Conservation (phyloP, 2,113 vertebrate species). For the Hemiprocne comata region DNA sequence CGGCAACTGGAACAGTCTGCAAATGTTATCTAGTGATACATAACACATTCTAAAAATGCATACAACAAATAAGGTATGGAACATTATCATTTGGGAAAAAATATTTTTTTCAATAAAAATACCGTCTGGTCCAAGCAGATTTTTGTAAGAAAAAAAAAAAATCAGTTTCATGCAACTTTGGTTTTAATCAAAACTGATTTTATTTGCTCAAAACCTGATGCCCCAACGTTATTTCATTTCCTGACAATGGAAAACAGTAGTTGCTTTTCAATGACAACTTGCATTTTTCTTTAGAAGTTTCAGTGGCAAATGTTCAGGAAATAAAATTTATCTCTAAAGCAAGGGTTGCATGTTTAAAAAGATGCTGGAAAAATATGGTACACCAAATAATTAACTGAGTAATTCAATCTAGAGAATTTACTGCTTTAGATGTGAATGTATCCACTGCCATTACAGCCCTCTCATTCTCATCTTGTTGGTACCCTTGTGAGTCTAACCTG, state of each 20-base stretch:
- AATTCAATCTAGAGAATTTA: not conserved
- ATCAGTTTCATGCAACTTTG: not conserved
- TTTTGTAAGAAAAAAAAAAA: not conserved
- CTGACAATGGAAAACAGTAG: not conserved
- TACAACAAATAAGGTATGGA: constrained; percentile 47
- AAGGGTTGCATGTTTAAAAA: not conserved
- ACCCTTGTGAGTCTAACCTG: not conserved
- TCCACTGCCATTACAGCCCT: not conserved
- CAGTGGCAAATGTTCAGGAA: not conserved
- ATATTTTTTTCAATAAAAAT: not conserved
- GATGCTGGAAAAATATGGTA: not conserved
- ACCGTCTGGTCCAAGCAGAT: not conserved
- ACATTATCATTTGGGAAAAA: not conserved
- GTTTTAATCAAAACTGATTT: not conserved
- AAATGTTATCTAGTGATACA: constrained; percentile 45
- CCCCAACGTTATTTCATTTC: not conserved
- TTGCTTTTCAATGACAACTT: not conserved
- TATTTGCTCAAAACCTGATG: not conserved
- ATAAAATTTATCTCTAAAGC: not conserved
- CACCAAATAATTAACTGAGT: not conserved
- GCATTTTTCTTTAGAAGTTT: not conserved
- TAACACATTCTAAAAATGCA: constrained; percentile 60
- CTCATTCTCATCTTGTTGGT: not conserved
- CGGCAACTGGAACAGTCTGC: constrained; percentile 65
- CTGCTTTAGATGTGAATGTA: not conserved